Evolutionary conservation across 2,797 vertebrate genomes (phyloP).

Genomic region (Anolis apletophallus): DNA sequence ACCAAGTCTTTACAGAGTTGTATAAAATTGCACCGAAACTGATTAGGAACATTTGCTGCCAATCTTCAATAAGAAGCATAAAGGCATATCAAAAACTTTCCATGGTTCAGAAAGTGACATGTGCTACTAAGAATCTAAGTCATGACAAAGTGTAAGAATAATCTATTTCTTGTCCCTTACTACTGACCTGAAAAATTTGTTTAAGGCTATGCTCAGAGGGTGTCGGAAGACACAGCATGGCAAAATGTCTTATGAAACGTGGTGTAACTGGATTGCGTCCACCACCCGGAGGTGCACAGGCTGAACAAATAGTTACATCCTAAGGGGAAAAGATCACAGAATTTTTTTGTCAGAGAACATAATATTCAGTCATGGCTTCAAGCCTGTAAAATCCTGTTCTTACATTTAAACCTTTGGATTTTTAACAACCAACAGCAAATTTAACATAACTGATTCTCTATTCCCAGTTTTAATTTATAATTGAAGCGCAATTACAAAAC

Average conservation of each 20-base stretch:
- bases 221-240: conserved; percentile 86
- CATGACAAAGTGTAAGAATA: neutral
- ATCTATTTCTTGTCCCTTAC: conserved; percentile 4
- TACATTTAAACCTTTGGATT: neutral
- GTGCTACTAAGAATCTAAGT: neutral
- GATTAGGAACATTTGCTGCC: neutral
- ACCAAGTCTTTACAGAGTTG: neutral
- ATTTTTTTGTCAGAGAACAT: conserved; percentile 51
- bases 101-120: neutral
- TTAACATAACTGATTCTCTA: neutral
- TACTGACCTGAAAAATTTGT: conserved; percentile 87
- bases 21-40: neutral
- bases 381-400: neutral
- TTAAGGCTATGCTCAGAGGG: conserved; percentile 88
- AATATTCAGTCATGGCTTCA: conserved; percentile 14
- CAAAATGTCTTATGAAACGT: conserved; percentile 88
- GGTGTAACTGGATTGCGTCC: conserved; percentile 89
- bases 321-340: conserved; percentile 59
- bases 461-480: neutral
- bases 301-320: conserved; percentile 86
- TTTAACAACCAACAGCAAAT: neutral
- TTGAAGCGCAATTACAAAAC: neutral
- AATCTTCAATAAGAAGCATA: neutral
- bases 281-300: conserved; percentile 87
- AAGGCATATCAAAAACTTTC: neutral